Percentiles rank a stretch among this genome's conserved stretches.
Conservation (phyloP, 2,113 vertebrate genomes). For the Myodes glareolus region DNA sequence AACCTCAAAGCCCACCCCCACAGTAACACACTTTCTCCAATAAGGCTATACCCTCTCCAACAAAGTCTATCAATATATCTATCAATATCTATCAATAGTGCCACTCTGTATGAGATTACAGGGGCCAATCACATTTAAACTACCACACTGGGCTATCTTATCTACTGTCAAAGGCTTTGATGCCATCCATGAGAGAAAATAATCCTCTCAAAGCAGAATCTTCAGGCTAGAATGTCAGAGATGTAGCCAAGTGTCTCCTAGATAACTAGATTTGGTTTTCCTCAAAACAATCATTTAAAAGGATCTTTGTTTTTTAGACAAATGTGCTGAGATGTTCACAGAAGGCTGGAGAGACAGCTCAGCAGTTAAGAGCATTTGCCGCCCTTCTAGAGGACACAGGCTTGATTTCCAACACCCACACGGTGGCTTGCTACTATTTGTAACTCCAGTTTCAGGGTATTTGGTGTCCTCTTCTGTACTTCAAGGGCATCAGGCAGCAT, state of each 20-base stretch:
- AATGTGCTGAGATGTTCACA: conserved; percentile 8
- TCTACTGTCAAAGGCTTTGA: neutral
- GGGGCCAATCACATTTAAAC: too few relatives aligned
- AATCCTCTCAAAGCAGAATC: neutral
- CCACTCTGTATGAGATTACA: too few relatives aligned
- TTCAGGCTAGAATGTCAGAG: conserved; percentile 8
- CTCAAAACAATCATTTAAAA: neutral
- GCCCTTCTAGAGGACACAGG: neutral
- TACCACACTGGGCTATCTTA: neutral
- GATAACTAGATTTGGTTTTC: neutral
- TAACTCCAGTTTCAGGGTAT: neutral
- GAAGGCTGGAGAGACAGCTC: neutral
- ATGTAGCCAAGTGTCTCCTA: neutral
- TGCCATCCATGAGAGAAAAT: neutral
- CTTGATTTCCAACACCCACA: neutral
- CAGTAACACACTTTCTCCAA: too few relatives aligned
- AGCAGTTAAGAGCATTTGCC: neutral
- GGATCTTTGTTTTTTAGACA: conserved; percentile 6
- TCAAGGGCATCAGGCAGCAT: neutral
- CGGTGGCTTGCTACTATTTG: neutral
- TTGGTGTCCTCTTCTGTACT: neutral
- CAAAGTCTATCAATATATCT: too few relatives aligned
- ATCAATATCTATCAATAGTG: too few relatives aligned
- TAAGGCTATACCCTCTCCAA: too few relatives aligned
- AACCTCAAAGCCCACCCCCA: too few relatives aligned